A percentile compares a stretch with the other conserved stretches of the same genome.
Conservation (phyloP, 2,888 invertebrate species). For the Synergus laeviventris region DNA sequence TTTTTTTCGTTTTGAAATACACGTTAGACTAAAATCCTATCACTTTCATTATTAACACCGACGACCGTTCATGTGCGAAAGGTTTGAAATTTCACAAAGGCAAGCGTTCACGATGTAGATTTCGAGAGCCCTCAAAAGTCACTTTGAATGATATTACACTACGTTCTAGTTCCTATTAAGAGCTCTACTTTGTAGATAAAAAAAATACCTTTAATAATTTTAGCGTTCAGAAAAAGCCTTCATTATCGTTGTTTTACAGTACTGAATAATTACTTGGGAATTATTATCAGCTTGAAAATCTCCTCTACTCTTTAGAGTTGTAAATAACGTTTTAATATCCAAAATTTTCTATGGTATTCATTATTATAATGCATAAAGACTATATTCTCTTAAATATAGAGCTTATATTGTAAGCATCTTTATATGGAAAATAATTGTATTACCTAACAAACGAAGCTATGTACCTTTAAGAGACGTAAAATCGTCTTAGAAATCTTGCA, state of each 20-base stretch:
- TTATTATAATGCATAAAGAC: neutral
- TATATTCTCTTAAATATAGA: neutral
- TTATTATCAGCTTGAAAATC: too few relatives aligned
- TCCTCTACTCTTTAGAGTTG: neutral
- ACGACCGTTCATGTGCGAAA: neutral
- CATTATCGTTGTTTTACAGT: too few relatives aligned
- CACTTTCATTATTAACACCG: neutral
- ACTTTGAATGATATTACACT: neutral
- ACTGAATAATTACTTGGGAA: too few relatives aligned
- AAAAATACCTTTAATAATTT: neutral
- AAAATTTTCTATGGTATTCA: neutral
- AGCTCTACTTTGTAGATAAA: neutral
- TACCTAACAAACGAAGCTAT: neutral
- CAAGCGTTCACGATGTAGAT: neutral
- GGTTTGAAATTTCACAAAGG: constrained; percentile 26
- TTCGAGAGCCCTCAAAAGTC: constrained; percentile 3
- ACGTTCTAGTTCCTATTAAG: constrained; percentile 22
- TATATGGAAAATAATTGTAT: constrained; percentile 1
- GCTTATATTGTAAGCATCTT: constrained; percentile 13
- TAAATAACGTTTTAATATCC: neutral
- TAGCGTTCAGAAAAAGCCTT: neutral
- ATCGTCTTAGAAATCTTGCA: neutral
- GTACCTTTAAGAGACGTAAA: neutral
- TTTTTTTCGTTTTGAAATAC: too few relatives aligned
- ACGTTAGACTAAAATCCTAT: too few relatives aligned